These are phyloP conservation scores for Bombycilla garrulus DNA, from an alignment of 2,113 vertebrate species.

Conservation along the genomic window DNA sequence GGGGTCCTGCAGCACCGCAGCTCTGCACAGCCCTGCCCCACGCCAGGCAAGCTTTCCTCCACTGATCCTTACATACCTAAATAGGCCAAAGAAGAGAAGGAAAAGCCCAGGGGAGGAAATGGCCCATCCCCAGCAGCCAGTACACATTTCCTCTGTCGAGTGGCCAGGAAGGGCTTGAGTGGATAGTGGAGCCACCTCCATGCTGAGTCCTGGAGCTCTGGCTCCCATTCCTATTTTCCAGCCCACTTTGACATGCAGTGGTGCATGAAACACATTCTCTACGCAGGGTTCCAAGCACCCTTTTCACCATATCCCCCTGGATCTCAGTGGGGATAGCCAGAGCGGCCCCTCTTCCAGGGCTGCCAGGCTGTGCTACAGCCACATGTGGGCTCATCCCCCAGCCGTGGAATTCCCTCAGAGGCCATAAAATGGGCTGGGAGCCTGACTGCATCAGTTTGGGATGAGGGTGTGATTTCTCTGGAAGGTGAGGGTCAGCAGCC, in stretches of 20 bases:
- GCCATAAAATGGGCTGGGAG: neutral
- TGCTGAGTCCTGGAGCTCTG: fast-evolving
- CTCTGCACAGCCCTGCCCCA: neutral
- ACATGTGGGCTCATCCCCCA: neutral
- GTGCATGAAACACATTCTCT: neutral
- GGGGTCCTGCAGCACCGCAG: neutral
- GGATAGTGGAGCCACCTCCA: fast-evolving
- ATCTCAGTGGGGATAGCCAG: neutral
- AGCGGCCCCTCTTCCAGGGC: neutral
- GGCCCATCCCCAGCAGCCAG: neutral
- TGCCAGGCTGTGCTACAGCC: neutral
- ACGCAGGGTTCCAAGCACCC: neutral
- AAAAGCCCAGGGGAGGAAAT: neutral
- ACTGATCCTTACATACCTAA: neutral
- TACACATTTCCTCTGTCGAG: neutral
- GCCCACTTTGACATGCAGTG: fast-evolving
- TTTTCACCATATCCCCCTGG: neutral
- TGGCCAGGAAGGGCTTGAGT: neutral
- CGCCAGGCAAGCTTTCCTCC: fast-evolving
- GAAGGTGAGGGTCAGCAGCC: neutral
- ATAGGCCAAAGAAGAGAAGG: neutral
- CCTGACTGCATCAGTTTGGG: neutral
- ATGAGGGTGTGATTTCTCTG: neutral
- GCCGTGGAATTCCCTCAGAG: neutral
- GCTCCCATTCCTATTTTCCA: neutral